Base-by-base conservation (phyloP, 2,888 invertebrate species). In the Creontiades dilutus region DNA sequence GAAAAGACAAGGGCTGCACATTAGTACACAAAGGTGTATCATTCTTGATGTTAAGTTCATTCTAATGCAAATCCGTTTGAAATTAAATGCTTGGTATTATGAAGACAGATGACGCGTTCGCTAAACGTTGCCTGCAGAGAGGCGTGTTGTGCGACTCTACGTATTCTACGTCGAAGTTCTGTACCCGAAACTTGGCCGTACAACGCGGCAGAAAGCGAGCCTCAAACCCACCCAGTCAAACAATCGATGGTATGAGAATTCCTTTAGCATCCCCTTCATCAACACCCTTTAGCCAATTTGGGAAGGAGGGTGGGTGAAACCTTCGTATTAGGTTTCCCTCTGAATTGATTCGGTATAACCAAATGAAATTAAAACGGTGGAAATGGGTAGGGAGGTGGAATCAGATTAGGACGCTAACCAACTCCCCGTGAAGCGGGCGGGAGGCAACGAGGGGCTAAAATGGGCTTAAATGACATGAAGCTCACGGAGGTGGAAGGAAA, bases 301-400 rank as follows among this genome's bases (percentile, higher is more conserved):
- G n/a, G 14, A 23, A 37, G 57, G 84, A 14, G 57, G 85, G 47
- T 0, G 48, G 61, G 0, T 19, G 47, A 86, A 68, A 68, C 52
- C 57, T 28, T 46, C 85, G 85, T 86, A 86, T 86, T 86, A 86
- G 55, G 37, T 82, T 68, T 86, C 85, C 85, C 85, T 86, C 61
- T 86, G 85, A 86, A 86, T 86, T 86, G 85, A 86, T 86, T 86
- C 61, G 85, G 85, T 86, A 23, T 52, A 28, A 61, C 85, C 68
- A 27, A 86, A 86, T 86, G 85, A 86, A 86, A 86, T 86, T 86
- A 86, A 86, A 86, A 61, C 27, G 61, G 48, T 27, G 85, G 85
- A 80, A 80, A 80, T 48, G 16, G 80, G 68, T n/a, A 9, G 68
- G 23, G 68, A 68, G 68, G 68, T 68, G 19, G 27, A 68, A 68